phyloP scores from a whole-genome alignment of 2,888 invertebrate genomes.

The Drosophila sordidapex region DNA sequence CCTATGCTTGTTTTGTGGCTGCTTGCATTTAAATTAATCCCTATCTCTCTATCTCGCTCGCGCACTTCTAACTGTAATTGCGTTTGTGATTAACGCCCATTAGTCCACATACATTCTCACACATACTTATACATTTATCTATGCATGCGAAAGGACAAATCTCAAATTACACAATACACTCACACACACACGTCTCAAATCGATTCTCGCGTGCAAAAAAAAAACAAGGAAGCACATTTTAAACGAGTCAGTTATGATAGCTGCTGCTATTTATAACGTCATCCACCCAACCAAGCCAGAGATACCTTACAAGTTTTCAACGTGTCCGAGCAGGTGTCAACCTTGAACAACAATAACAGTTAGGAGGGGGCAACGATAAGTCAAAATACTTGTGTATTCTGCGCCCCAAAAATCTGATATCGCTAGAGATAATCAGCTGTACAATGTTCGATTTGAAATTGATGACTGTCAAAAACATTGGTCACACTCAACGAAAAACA shows the following conservation, averaged over 20 bases:
- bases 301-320: conserved; percentile 52
- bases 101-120: conserved; percentile 4
- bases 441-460: background rate
- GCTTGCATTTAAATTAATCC: conserved; percentile 45
- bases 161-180: background rate
- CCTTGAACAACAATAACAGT: conserved; percentile 33
- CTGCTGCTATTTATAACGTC: conserved; percentile 37
- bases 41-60: background rate
- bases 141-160: conserved; percentile 14
- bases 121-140: too few relatives aligned
- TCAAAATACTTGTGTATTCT: conserved; percentile 31
- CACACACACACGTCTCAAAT: background rate
- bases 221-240: background rate
- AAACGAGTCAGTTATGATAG: conserved; percentile 30
- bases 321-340: conserved; percentile 19
- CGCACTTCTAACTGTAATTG: conserved; percentile 49
- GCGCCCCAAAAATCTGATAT: conserved; percentile 9
- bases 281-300: conserved; percentile 3
- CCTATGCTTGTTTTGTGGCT: conserved; percentile 17
- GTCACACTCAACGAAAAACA: background rate
- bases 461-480: background rate
- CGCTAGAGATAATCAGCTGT: background rate
- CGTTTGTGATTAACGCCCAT: conserved; percentile 25
- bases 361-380: conserved; percentile 52
- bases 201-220: background rate